Base-by-base conservation (phyloP, 2,113 vertebrate species). In the Hippocampus barbouri region DNA sequence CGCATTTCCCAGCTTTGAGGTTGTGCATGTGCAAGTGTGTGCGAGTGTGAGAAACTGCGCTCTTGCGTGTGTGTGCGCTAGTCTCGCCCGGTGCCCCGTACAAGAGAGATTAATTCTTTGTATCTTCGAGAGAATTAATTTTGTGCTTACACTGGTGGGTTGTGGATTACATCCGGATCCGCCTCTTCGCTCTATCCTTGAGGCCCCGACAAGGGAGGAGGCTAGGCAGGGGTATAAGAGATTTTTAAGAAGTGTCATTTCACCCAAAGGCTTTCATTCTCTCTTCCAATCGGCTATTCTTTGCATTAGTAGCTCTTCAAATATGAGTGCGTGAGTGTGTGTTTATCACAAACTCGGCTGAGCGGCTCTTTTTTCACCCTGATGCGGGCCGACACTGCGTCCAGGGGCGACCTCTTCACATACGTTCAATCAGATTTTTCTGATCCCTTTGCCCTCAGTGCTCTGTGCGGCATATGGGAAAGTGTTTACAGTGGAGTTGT, bases 101-200 rank as follows among this genome's bases (percentile, higher is more conserved):
- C 77, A 88, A 92, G 83, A 86, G 78, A 88, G 91, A 93, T 93
- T 93, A 91, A 92, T 92, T 93, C 91, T 92, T 91, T 89, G 85
- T 90, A 91, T 90, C 89, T 93, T 92, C 92, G 80, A 88, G 81
- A 90, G 89, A 90, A 92, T 93, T 92, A 91, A 92, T 90, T 93
- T 92, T 92, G 87, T 91, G 89, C 91, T 93, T 92, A 92, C 90
- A 92, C 86, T 87, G 83, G 85, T 84, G 82, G 83, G 86, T 83
- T 83, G 84, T 81, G 91, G 91, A 93, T 93, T 93, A 93, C 86
- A 90, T 90, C 76, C 87, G 79, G 90, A 91, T 91, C 90, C 86
- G 82, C 89, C 86, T 89, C 86, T 83, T 57, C 51, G 72, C 68
- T 83, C 70, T 74, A 70, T 89, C 86, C 89, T 88, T 69, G 77